Percentiles rank a stretch among this genome's conserved stretches.
Evolutionary conservation across 2,797 vertebrate species (phyloP).

Genomic region (Tokudaia tokunoshimensis): DNA sequence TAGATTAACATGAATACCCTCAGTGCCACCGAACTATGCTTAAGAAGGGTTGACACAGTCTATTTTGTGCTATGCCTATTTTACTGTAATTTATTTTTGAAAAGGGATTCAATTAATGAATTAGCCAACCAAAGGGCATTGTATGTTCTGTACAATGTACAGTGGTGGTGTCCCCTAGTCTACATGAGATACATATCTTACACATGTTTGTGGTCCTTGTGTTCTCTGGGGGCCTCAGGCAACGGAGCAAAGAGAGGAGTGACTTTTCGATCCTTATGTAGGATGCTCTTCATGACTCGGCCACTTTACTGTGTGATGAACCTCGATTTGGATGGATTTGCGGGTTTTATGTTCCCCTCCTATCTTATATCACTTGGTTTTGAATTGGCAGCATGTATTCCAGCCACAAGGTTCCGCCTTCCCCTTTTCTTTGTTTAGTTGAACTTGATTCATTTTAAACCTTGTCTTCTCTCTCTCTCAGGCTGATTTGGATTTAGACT

Average conservation of each 20-base stretch:
- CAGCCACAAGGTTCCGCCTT: neutral
- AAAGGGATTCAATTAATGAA: neutral
- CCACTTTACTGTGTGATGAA: neutral
- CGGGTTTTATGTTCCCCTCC: neutral
- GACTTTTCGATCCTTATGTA: neutral
- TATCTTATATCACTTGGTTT: neutral
- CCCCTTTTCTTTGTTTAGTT: constrained; percentile 36
- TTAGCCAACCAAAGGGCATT: neutral
- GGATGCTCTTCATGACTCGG: neutral
- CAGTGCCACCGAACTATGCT: neutral
- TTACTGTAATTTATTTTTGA: neutral
- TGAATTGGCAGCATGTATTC: constrained; percentile 42
- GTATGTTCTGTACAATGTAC: no score
- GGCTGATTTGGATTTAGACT: constrained; percentile 27
- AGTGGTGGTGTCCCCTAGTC: neutral
- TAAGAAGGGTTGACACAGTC: neutral
- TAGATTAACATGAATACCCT: neutral
- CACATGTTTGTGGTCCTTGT: neutral
- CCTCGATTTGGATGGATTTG: neutral
- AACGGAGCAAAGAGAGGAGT: neutral
- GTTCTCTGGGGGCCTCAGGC: neutral
- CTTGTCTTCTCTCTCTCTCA: neutral
- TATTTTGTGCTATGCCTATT: neutral
- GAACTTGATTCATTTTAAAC: constrained; percentile 36
- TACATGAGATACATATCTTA: neutral